Evolutionary conservation across 2,888 invertebrate species (phyloP), one percentile per base, ranked within the genome.

Genomic region (Cephus rjabovi): DNA sequence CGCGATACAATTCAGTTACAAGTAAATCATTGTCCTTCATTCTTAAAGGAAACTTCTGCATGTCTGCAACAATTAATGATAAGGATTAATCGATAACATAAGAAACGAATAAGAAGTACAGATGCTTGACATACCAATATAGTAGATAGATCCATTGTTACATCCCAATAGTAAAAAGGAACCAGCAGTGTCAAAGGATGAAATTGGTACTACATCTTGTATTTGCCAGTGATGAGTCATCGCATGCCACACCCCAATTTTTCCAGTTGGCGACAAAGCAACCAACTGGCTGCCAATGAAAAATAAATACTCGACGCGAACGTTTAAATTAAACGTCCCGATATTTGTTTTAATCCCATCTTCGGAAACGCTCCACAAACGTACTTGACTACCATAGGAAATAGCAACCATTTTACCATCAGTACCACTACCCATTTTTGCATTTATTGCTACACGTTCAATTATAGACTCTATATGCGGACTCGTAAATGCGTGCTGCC

Each of bases 161-260:
- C 99, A 98, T 1, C 99, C 99, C 0, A 99, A 94, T 68, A 99
- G 92, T 3, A 99, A 93, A 91, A 99, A 98, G 0, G 98, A 98
- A 0, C 99, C 99, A 34, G 99, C 99, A 0, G 98, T 98, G 91
- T 99, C 99, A 90, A 98, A 98, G 0, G 98, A 98, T 12, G 98
- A 95, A 79, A 99, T 97, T 2, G 98, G 97, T 31, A 98, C 97
- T 23, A 99, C 96, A 92, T 99, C 98, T 91, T 98, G 98, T 71
- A 98, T 96, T 93, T 99, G 99, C 98, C 99, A 99, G 92, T 99
- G 98, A 88, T 98, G 98, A 0, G 98, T 98, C 96, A 98, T 98
- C 0, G 98, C 97, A 92, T 99, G 99, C 99, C 99, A 99, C n/a
- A 99, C 99, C 1, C 99, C 99, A 34, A 99, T 97, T 92, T 98